Conservation (phyloP, 2,113 vertebrate genomes). For the Azemiops feae region DNA sequence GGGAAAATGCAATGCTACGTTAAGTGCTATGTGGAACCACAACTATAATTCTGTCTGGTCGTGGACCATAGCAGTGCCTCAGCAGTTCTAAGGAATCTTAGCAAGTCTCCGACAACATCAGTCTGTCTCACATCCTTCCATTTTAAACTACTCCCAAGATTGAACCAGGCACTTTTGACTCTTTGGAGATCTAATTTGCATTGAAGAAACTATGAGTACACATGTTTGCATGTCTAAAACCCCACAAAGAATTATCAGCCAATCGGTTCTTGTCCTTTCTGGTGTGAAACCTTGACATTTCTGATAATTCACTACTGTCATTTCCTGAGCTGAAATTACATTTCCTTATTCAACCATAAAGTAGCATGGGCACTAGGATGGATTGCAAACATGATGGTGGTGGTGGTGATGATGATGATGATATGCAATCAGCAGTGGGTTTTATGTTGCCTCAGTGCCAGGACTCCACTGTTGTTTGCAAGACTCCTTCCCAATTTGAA, state of each 20-base stretch:
- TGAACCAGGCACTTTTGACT: not conserved
- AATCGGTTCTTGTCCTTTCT: not conserved
- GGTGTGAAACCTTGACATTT: not conserved
- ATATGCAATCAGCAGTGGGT: not conserved
- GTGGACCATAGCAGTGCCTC: not conserved
- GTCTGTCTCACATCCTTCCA: no score
- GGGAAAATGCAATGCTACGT: not conserved
- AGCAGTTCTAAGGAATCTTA: not conserved
- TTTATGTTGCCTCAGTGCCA: not conserved
- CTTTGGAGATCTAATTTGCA: not conserved
- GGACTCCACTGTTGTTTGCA: not conserved
- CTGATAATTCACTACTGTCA: not conserved
- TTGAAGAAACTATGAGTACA: not conserved
- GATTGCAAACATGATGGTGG: not conserved
- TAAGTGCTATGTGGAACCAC: not conserved
- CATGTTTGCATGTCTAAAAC: not conserved
- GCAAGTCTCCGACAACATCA: not conserved
- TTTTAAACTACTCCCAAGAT: not conserved
- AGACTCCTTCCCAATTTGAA: not conserved
- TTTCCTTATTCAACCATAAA: not conserved
- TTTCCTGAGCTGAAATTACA: not conserved
- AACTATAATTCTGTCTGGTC: not conserved
- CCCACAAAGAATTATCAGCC: not conserved
- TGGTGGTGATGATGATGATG: not conserved
- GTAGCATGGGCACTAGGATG: not conserved